phyloP scores from a whole-genome alignment of 2,113 vertebrate species.

The Ptilonorhynchus violaceus region DNA sequence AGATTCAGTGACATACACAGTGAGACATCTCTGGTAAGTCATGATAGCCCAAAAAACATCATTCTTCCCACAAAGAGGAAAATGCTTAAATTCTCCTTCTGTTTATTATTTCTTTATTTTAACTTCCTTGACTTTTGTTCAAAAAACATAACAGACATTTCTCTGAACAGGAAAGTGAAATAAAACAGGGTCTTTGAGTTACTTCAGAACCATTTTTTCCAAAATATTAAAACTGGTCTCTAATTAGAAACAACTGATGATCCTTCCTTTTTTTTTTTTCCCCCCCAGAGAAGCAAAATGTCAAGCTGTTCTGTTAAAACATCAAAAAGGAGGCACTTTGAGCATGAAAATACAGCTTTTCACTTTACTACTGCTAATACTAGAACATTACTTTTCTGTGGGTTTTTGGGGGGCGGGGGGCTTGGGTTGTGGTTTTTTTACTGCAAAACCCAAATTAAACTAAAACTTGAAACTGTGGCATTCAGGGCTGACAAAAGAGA shows the following conservation, averaged over 20 bases:
- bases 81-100: not conserved
- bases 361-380: not conserved
- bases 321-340: not conserved
- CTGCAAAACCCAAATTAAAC: not conserved
- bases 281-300: not conserved
- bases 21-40: not conserved
- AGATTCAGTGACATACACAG: not conserved
- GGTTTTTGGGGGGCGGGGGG: not conserved
- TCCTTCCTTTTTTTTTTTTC: not conserved
- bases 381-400: not conserved
- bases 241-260: not conserved
- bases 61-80: not conserved
- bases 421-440: not conserved
- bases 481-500: not conserved
- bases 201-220: not conserved
- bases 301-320: not conserved
- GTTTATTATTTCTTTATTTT: not conserved
- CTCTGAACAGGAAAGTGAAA: not conserved
- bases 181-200: not conserved
- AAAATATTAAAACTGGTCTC: not conserved
- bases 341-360: not conserved
- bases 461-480: not conserved
- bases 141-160: not conserved
- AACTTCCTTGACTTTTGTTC: not conserved
- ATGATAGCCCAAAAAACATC: not conserved